Evolutionary conservation across 2,888 invertebrate genomes (phyloP), one percentile per base, ranked within the genome.

Genomic region (Monochamus alternatus): DNA sequence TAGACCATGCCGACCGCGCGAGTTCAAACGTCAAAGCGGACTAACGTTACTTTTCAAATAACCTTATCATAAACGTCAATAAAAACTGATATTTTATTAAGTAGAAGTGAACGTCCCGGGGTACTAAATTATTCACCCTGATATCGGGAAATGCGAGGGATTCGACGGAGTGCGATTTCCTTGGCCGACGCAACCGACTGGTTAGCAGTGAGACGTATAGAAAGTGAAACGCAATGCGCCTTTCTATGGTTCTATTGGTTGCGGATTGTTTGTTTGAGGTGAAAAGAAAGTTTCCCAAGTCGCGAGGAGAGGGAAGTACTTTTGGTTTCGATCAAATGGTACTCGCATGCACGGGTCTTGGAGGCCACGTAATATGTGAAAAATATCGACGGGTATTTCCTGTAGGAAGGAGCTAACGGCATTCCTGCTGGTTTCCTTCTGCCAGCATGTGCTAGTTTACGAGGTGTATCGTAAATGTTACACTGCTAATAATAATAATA

Each of bases 221-320:
- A 82, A 82, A 82, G 82, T 81, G 81, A 81, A 80, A 77, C 73
- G 52, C 71, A 75, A 81, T 77, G 75, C 72, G 75, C 82, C 82
- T 82, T 82, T 82, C 82, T 82, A 82, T 68, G 74, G 74, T 79
- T 66, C 74, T 78, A 82, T 82, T 81, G 82, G 82, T 71, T 75
- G 72, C 60, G 62, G 64, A 55, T 14, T 59, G 70, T n/a, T 70
- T 51, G 22, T 65, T 52, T 59, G 71, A 55, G 65, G 67, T 68
- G 74, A 75, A 76, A 79, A 78, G 79, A 79, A 79, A 79, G 79
- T 77, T 77, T 70, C 52, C 70, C 69, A 66, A 59, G 38, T 44
- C 12, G 47, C n/a, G 65, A 44, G 63, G 68, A 68, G 64, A 70
- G 77, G 79, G 77, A 77, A 77, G 65, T 71, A 74, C 77, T 79